These are phyloP conservation scores for Eretmochelys imbricata DNA, from an alignment of 2,113 vertebrate genomes.

Conservation along the genomic window DNA sequence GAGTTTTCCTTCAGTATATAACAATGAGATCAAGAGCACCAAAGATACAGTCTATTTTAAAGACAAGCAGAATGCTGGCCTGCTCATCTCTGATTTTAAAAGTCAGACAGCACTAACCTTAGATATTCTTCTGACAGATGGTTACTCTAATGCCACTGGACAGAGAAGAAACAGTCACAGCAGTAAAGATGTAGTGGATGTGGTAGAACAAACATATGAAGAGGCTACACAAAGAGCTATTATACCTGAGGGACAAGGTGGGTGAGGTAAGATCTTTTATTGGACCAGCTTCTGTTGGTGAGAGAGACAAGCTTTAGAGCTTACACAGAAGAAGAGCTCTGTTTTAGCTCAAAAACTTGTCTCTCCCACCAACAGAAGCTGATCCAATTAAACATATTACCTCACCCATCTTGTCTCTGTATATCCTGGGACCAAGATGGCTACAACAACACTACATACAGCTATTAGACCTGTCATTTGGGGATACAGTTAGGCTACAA, in stretches of 20 bases:
- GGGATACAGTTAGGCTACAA: not conserved
- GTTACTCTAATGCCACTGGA: not conserved
- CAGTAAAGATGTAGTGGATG: too few species aligned
- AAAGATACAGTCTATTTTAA: not conserved
- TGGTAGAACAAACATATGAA: not conserved
- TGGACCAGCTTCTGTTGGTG: not conserved
- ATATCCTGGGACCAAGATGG: not conserved
- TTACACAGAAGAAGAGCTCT: not conserved
- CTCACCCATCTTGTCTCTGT: not conserved
- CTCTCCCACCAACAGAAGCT: not conserved
- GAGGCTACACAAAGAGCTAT: not conserved
- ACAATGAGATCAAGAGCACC: not conserved
- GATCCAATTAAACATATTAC: not conserved
- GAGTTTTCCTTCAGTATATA: not conserved
- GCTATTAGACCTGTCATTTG: not conserved
- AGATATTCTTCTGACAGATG: not conserved
- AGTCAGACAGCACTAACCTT: not conserved
- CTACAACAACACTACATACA: not conserved
- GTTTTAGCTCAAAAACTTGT: not conserved
- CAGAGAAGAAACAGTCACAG: not conserved
- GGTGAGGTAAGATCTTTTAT: not conserved
- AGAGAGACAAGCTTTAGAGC: not conserved
- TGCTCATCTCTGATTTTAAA: not conserved
- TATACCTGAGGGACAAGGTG: not conserved
- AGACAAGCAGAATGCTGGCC: not conserved